Conservation (phyloP, 2,888 invertebrate species). For the Sipha maydis region DNA sequence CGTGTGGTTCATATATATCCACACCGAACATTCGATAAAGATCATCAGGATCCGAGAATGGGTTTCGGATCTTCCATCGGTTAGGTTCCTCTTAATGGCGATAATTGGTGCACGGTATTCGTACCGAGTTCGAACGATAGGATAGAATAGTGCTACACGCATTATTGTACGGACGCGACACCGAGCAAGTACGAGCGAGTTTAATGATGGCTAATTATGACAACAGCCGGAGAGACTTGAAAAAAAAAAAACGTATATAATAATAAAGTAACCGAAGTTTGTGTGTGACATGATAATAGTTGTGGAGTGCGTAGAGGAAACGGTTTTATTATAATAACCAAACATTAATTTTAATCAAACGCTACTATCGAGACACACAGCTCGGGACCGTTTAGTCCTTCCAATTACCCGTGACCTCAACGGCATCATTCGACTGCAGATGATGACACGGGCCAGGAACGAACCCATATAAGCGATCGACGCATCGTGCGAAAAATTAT, state of each 20-base stretch:
- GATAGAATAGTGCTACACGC: not conserved
- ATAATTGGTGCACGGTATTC: not conserved
- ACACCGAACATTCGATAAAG: not conserved
- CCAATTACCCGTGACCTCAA: constrained; percentile 28
- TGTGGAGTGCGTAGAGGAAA: not conserved
- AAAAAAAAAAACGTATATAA: not conserved
- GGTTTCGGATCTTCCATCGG: not conserved
- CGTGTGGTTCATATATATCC: not conserved
- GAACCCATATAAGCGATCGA: not conserved
- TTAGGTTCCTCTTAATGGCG: too few relatives aligned
- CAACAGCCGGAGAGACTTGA: not conserved
- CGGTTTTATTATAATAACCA: constrained; percentile 27
- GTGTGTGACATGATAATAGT: not conserved
- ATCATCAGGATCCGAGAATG: not conserved
- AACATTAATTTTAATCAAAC: constrained; percentile 50
- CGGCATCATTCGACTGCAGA: not conserved
- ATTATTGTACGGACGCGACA: not conserved
- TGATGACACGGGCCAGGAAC: constrained; percentile 1
- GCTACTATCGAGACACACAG: constrained; percentile 1
- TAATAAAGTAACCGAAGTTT: not conserved
- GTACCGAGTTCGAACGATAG: not conserved
- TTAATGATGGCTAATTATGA: too few relatives aligned
- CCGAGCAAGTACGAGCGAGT: not conserved
- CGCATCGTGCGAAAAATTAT: constrained; percentile 7
- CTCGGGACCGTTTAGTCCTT: constrained; percentile 33